These are phyloP conservation scores for Typhlichthys eigenmanni DNA, from an alignment of 2,797 vertebrate species.

Conservation along the genomic window DNA sequence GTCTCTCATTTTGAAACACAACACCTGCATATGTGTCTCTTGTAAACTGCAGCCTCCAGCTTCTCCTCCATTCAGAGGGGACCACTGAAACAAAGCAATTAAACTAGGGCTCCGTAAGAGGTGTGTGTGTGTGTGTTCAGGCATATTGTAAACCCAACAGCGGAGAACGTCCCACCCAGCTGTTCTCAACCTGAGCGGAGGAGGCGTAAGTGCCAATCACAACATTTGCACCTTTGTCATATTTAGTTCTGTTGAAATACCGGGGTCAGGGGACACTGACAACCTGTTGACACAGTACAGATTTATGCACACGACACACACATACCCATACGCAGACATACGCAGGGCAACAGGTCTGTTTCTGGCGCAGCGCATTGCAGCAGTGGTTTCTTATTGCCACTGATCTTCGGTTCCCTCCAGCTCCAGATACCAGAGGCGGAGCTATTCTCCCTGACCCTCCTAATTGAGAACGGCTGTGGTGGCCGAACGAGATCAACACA, in stretches of 20 bases:
- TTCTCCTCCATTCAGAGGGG: constrained; percentile 57
- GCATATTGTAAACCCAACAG: constrained; percentile 14
- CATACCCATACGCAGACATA: constrained; percentile 17
- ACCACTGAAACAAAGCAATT: constrained; percentile 73
- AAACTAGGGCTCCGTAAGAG: constrained; percentile 51
- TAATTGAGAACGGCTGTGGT: constrained; percentile 80
- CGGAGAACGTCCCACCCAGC: neutral
- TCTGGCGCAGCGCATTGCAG: constrained; percentile 41
- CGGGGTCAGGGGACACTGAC: constrained; percentile 57
- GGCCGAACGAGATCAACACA: constrained; percentile 1
- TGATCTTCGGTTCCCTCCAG: constrained; percentile 63
- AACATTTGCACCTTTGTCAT: constrained; percentile 47
- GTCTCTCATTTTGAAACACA: constrained; percentile 67
- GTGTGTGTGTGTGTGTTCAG: constrained; percentile 26
- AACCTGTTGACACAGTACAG: constrained; percentile 63
- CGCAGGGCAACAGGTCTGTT: constrained; percentile 25
- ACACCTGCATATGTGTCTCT: constrained; percentile 76
- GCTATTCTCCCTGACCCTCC: constrained; percentile 70
- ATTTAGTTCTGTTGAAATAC: constrained; percentile 51
- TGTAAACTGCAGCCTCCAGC: constrained; percentile 62
- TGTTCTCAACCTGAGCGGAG: neutral
- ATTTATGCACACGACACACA: constrained; percentile 51
- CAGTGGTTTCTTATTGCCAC: constrained; percentile 63
- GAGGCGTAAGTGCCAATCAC: constrained; percentile 21
- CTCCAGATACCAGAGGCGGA: constrained; percentile 70